Evolutionary conservation across 2,113 vertebrate genomes (phyloP), one percentile per base, ranked within the genome.

Genomic region (Malaclemys terrapin): DNA sequence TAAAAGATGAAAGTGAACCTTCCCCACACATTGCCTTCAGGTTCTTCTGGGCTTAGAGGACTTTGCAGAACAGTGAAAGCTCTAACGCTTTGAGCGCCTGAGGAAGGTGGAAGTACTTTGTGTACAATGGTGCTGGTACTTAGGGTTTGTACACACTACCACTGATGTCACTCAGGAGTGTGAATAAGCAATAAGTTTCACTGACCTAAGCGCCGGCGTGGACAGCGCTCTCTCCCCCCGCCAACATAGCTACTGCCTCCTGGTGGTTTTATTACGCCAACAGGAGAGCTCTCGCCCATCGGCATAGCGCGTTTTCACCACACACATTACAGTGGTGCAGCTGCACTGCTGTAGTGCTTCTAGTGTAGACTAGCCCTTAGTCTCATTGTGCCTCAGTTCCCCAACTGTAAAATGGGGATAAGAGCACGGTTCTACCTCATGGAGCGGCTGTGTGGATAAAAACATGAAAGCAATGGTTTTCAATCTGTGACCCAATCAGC

Each of bases 1-100:
- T 4, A 19, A 5, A 45, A 75, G 62, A 45, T 22, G 38, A 56
- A 57, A 38, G 19, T 69, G 50, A 2, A 3, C 12, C 31, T 49
- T 42, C 20, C 22, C n/a, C 72, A 42, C 20, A 75, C 38, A 45
- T 38, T 8, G 3, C 4, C 5, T 85, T 11, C 2, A 3, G 79
- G 29, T 2, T 38, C 59, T 82, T 17, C 16, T 3, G 42, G 0
- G 17, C 1, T n/a, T 20, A 3, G 5, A n/a, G 49, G 72, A 12
- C 2, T 45, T 12, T 27, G 24, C 75, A 78, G 13, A 78, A 78
- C 42, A 72, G 10, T 22, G 65, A 19, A 38, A 72, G n/a, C 75
- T 78, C 42, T 25, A 76, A 45, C 0, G 8, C 42, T 75, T 75
- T 78, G 42, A 45, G 75, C 22, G 8, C 4, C 24, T 14, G 22